Percentiles rank a stretch among this genome's conserved stretches.
Conservation (phyloP, 2,888 invertebrate genomes). For the Nezara viridula region DNA sequence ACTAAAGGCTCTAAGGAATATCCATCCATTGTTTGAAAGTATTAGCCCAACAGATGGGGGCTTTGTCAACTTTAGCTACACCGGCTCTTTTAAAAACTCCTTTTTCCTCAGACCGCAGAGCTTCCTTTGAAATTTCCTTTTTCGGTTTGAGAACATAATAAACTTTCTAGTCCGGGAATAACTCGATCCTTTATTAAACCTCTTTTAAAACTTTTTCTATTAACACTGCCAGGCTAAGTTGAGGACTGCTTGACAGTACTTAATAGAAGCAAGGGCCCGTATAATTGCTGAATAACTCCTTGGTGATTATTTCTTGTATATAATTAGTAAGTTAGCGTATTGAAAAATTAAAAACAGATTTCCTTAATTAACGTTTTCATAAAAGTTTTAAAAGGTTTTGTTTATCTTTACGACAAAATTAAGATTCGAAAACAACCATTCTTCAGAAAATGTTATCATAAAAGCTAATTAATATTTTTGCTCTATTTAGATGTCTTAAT, state of each 20-base stretch:
- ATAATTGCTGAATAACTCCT: not conserved
- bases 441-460: too few species aligned
- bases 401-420: not conserved
- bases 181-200: not conserved
- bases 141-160: not conserved
- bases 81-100: not conserved
- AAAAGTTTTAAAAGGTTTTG: not conserved
- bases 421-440: too few species aligned
- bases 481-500: too few species aligned
- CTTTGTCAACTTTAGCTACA: not conserved
- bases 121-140: constrained; percentile 26
- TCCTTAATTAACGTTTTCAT: not conserved
- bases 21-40: not conserved
- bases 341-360: not conserved
- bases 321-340: not conserved
- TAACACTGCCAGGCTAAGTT: not conserved
- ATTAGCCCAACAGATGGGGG: not conserved
- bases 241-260: not conserved
- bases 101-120: not conserved
- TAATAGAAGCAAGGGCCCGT: not conserved
- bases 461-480: too few species aligned
- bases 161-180: not conserved
- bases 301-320: not conserved
- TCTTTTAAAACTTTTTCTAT: constrained; percentile 10
- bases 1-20: not conserved